Conservation (phyloP, 2,888 invertebrate genomes). For the Spilarctia lutea region DNA sequence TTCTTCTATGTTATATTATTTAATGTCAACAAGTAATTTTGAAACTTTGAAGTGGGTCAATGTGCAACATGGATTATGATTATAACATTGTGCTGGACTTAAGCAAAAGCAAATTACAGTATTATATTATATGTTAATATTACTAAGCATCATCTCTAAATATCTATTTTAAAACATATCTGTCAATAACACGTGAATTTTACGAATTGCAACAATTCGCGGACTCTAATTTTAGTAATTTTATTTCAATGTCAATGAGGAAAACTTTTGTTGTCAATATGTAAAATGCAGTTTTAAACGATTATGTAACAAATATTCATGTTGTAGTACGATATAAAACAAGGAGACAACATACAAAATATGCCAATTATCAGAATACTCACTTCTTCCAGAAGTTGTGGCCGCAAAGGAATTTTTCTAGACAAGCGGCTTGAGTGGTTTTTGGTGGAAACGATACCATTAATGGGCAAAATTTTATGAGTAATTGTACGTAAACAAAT, state of each 20-base stretch:
- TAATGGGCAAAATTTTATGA: constrained; percentile 84
- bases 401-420: constrained; percentile 80
- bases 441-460: constrained; percentile 84
- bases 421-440: constrained; percentile 83
- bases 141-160: not conserved
- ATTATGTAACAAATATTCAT: constrained; percentile 40
- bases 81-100: not conserved
- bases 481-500: constrained; percentile 86
- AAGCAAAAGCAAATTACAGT: not conserved
- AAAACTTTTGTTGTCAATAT: constrained; percentile 36
- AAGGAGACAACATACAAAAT: constrained; percentile 3
- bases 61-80: not conserved
- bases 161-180: constrained; percentile 12
- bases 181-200: constrained; percentile 57
- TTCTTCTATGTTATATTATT: not conserved
- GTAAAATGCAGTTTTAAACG: constrained; percentile 24
- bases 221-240: constrained; percentile 51
- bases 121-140: not conserved
- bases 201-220: constrained; percentile 35
- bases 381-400: constrained; percentile 86
- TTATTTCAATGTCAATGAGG: constrained; percentile 69
- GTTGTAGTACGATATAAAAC: not conserved
- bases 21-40: not conserved
- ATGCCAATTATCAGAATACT: constrained; percentile 51
- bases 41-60: not conserved